phyloP scores from a whole-genome alignment of 2,797 vertebrate species.

The Catamblyrhynchus diadema region DNA sequence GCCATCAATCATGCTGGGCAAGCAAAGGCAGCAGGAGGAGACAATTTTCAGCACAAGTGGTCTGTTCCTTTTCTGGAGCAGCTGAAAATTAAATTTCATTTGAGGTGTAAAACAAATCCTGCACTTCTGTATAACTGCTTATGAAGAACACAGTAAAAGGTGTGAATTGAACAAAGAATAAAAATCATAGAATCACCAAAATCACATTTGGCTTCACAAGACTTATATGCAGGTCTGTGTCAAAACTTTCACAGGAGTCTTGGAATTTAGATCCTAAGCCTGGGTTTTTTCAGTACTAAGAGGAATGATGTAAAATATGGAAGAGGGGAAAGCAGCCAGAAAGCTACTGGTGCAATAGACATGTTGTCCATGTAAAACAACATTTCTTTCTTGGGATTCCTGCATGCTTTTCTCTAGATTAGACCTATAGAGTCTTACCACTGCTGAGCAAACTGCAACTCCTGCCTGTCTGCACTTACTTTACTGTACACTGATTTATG shows the following conservation, averaged over 20 bases:
- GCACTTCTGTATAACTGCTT: neutral
- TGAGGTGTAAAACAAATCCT: neutral
- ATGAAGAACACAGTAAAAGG: neutral
- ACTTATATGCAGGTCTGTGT: neutral
- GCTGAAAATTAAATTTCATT: neutral
- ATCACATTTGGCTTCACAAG: neutral
- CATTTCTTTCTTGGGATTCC: neutral
- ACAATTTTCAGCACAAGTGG: neutral
- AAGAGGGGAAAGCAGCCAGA: neutral
- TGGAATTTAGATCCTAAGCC: neutral
- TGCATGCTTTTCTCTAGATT: neutral
- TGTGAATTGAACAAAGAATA: neutral
- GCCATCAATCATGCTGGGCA: fast-evolving
- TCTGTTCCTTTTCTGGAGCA: neutral
- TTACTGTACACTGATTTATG: fast-evolving
- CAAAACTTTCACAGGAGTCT: neutral
- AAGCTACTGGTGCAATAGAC: neutral
- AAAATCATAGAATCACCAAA: neutral
- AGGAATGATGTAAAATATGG: neutral
- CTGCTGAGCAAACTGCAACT: neutral
- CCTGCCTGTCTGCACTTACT: neutral
- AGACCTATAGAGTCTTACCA: too few relatives aligned
- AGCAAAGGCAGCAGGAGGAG: neutral
- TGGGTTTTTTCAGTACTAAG: neutral
- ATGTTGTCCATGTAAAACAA: neutral